Base-by-base conservation (phyloP, 2,797 vertebrate species). In the Nyctalus aviator region DNA sequence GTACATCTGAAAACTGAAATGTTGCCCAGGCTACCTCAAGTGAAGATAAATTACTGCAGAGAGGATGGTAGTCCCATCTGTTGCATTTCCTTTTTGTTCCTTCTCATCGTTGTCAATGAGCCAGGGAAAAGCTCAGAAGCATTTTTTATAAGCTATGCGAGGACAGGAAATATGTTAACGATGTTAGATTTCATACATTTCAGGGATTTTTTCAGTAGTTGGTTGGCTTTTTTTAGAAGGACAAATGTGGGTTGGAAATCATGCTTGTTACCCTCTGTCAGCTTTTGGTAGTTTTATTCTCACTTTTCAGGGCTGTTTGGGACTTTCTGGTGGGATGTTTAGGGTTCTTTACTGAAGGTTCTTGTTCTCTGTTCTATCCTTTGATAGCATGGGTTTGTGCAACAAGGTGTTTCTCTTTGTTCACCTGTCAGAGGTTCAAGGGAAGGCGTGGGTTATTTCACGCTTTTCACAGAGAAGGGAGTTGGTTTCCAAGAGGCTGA, bases 11-110 rank as follows among this genome's bases (percentile, higher is more conserved):
- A 97, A 97, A 97, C 97, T 96, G 97, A 98, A 97, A 95, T 95
- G 95, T 97, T 82, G 96, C 97, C 97, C 96, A 66, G 96, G 93
- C 95, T 97, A 86, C 81, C 93, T 97, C 95, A 91, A n/a, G 71
- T 82, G 90, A 94, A 30, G 71, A 95, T 97, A 97, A 93, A 95
- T 97, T 96, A 96, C 69, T 0, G 94, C 35, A 93, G 96, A 97
- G 93, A 97, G 97, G 95, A 93, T 96, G 98, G 97, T 95, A 76
- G 97, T 88, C 95, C 96, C 98, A 97, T 98, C 98, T 98, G 97
- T 97, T 98, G 97, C 81, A 0, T 98, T 98, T 98, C 98, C 95
- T 96, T 96, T 95, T 93, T 93, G 89, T 97, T 97, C 95, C 95
- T 96, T 97, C 97, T 95, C 86, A 48, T 96, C 83, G 3, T 96